A percentile compares a stretch with the other conserved stretches of the same genome.
Evolutionary conservation across 2,113 vertebrate species (phyloP).

Genomic region (Orthochromis indermauri): DNA sequence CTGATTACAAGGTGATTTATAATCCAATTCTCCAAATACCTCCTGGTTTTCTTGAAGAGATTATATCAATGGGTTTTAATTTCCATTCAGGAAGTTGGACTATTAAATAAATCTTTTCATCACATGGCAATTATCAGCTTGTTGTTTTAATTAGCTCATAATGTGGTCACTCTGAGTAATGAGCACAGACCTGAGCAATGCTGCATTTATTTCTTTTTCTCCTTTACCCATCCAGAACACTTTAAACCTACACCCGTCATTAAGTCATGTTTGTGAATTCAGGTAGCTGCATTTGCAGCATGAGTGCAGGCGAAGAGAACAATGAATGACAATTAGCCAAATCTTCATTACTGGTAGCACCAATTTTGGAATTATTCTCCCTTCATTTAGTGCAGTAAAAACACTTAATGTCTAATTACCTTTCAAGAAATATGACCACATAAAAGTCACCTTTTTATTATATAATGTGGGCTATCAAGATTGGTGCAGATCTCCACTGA

Average conservation of each 20-base stretch:
- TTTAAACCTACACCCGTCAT: not conserved
- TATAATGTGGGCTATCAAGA: not conserved
- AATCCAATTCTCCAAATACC: conserved; percentile 24
- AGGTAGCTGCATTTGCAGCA: not conserved
- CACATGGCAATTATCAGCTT: not conserved
- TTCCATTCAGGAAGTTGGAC: conserved; percentile 20
- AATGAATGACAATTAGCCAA: not conserved
- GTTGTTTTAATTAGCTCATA: not conserved
- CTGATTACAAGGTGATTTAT: conserved; percentile 23
- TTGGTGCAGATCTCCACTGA: not conserved
- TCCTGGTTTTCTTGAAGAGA: conserved; percentile 8
- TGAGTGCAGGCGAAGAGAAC: not conserved
- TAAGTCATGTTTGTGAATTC: not conserved
- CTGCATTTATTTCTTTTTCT: not conserved
- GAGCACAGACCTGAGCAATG: not conserved
- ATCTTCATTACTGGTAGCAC: not conserved
- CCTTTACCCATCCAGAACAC: not conserved
- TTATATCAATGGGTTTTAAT: conserved; percentile 18
- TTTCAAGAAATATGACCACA: not conserved
- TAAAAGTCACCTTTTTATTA: not conserved
- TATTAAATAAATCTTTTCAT: not conserved
- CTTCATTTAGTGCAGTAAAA: not conserved
- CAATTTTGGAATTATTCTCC: not conserved
- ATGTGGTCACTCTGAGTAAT: not conserved
- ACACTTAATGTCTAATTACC: not conserved